Base-by-base conservation (phyloP, 2,797 vertebrate species). In the Eulemur mongoz region DNA sequence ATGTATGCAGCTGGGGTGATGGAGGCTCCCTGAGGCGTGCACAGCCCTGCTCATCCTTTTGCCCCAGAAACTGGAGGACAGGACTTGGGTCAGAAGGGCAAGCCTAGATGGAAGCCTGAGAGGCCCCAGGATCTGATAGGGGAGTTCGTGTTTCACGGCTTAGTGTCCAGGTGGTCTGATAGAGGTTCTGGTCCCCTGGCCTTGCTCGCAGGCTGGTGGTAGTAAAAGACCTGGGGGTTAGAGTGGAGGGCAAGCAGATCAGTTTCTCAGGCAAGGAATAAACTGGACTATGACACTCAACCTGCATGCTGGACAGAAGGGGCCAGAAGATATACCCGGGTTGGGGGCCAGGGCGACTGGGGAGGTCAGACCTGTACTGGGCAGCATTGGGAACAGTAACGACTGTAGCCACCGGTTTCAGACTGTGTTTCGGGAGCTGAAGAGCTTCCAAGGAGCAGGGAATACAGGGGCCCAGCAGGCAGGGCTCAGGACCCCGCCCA, bases 151-250 rank as follows among this genome's bases (percentile, higher is more conserved):
- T 98, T 98, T 93, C 97, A 96, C 35, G 57, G 54, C 38, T 89
- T 20, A 1, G 57, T 52, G 43, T 97, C 89, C 76, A 30, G 0
- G 78, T 96, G 97, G 94, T 93, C 83, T 40, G 73, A 40, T 10
- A 2, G 57, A 86, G 73, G 92, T 48, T 69, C 50, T 10, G 0
- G 14, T 63, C 73, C 90, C 54, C 73, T 38, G 83, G 69, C 59
- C 18, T 38, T 76, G 61, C 88, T 94, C 89, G 65, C 15, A n/a
- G 2, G 54, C 27, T 12, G 15, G 25, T 20, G 20, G 27, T 38
- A 3, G 93, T 88, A 94, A 97, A 59, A 89, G 96, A 94, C 72
- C 67, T 91, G 89, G 50, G 96, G 97, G 94, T 96, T 96, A 96
- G 52, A 23, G 84, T 45, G 67, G 86, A 96, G 96, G 90, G 57